Percentiles rank a stretch among this genome's conserved stretches.
Conservation (phyloP, 2,797 vertebrate species). For the Mallotus villosus region DNA sequence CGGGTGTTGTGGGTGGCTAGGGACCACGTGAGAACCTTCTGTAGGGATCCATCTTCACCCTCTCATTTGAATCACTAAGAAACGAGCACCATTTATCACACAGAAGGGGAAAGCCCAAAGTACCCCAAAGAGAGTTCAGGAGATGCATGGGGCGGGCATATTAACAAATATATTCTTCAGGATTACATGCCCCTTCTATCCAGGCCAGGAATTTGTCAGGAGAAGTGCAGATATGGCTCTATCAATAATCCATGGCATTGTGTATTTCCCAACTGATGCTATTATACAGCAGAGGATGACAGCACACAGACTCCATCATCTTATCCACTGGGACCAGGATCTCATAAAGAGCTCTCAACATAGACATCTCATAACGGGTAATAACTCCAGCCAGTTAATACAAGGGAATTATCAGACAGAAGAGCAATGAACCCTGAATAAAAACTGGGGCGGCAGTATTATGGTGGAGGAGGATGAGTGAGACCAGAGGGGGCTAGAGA, state of each 20-base stretch:
- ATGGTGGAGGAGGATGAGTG: constrained; percentile 31
- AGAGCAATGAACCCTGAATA: constrained; percentile 73
- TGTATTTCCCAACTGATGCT: constrained; percentile 88
- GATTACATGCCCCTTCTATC: constrained; percentile 81
- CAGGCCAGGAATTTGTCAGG: constrained; percentile 87
- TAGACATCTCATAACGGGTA: constrained; percentile 87
- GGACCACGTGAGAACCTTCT: constrained; percentile 59
- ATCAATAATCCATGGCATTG: constrained; percentile 94
- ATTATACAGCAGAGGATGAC: constrained; percentile 88
- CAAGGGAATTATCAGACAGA: constrained; percentile 79
- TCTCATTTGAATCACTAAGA: constrained; percentile 63
- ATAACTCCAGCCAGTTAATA: constrained; percentile 87
- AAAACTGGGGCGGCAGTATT: constrained; percentile 53
- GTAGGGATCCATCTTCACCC: constrained; percentile 60
- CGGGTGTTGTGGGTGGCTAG: constrained; percentile 25
- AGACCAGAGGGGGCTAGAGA: constrained; percentile 25
- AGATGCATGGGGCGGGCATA: constrained; percentile 63
- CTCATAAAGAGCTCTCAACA: constrained; percentile 94
- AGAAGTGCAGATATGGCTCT: constrained; percentile 86
- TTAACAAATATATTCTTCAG: constrained; percentile 85
- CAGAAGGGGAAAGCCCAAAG: constrained; percentile 38
- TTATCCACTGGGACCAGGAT: constrained; percentile 88
- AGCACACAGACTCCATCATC: constrained; percentile 87
- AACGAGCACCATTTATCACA: constrained; percentile 65
- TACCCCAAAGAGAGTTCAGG: constrained; percentile 37